Conservation (phyloP, 2,888 invertebrate species). For the Nemurella pictetii region DNA sequence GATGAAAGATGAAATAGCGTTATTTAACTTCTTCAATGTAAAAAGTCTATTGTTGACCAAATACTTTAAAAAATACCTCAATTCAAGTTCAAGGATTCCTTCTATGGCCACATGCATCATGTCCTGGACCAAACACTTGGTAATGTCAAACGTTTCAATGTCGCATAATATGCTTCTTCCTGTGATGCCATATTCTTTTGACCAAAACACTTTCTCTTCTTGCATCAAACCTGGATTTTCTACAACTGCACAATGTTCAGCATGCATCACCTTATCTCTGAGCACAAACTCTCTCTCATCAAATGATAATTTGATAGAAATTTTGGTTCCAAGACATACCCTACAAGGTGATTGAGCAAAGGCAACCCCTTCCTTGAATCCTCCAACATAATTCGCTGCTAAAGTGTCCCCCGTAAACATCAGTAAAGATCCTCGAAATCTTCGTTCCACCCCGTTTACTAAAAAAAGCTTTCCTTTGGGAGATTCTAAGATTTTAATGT, state of each 20-base stretch:
- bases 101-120: conserved; percentile 14
- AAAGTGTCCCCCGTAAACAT: no score
- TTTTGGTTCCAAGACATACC: background rate
- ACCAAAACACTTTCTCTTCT: conserved; percentile 7
- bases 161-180: conserved; percentile 8
- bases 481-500: conserved; percentile 4
- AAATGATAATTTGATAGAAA: conserved; percentile 10
- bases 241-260: background rate
- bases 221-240: background rate
- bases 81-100: conserved; percentile 9
- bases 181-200: background rate
- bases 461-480: background rate
- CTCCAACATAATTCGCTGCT: conserved; percentile 15
- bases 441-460: background rate
- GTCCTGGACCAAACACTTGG: conserved; percentile 14
- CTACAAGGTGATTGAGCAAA: conserved; percentile 9
- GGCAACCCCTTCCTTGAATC: conserved; percentile 11
- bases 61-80: conserved; percentile 37
- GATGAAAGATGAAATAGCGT: conserved; percentile 41
- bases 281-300: background rate
- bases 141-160: background rate
- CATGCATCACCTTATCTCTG: background rate
- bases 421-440: background rate
- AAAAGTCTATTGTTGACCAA: conserved; percentile 34
- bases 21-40: conserved; percentile 43